These are phyloP conservation scores for Marisa cornuarietis DNA, from an alignment of 1,140 invertebrate species.

Conservation along the genomic window DNA sequence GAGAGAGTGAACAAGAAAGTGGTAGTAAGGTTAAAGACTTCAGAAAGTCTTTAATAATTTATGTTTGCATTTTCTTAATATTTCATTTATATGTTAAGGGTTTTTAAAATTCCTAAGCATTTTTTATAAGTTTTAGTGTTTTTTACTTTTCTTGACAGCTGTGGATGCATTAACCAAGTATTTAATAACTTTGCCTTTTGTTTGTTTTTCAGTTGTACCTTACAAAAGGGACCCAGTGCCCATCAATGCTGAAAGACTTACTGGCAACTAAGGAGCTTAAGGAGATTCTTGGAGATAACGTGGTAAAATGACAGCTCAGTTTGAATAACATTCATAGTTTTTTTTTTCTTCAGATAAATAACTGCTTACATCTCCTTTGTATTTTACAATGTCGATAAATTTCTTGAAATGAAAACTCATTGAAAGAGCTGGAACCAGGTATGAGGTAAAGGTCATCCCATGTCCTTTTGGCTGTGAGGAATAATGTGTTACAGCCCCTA, in stretches of 20 bases:
- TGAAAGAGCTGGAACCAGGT: no score
- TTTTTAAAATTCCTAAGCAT: background rate
- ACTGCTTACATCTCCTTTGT: no score
- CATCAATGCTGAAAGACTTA: constrained; percentile 53
- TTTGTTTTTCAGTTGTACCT: constrained; percentile 31
- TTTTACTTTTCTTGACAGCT: background rate
- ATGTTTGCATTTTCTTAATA: background rate
- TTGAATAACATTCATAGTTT: no score
- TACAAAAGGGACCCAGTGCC: constrained; percentile 40
- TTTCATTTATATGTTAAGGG: background rate
- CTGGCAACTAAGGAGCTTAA: constrained; percentile 39
- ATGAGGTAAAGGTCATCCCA: no score
- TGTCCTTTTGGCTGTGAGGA: no score
- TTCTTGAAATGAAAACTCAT: no score
- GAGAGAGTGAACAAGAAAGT: background rate
- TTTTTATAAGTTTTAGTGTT: background rate
- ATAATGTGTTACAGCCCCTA: no score
- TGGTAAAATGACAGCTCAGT: background rate
- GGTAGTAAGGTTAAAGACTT: no score
- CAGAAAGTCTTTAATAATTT: no score
- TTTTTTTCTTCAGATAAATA: no score
- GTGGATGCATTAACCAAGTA: background rate
- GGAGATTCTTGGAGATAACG: constrained; percentile 36
- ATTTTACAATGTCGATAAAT: no score
- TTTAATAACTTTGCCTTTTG: background rate